Evolutionary conservation across 2,888 invertebrate genomes (phyloP), one percentile per base, ranked within the genome.

Genomic region (Andrena hattorfiana): DNA sequence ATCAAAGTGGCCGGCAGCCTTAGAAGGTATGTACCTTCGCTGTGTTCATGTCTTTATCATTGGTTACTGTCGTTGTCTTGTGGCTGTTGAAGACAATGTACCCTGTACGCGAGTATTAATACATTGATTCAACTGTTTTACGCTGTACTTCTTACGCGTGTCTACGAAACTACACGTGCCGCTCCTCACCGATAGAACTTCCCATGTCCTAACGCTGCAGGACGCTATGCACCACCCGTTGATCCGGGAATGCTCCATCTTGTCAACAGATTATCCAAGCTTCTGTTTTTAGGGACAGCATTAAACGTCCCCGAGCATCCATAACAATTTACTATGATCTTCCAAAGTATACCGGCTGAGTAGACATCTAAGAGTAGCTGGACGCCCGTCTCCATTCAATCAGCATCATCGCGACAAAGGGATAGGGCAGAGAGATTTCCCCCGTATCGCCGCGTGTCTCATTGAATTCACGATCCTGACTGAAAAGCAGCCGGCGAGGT

Each of bases 1-100:
- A 85, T 88, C 90, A 90, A 90, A 90, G 89, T 87, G 82, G 74
- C 56, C 26, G 60, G 20, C 20, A 10, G 26, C 32, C 56, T 69
- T 32, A 56, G 10, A 23, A 13, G 26, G 32, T 62, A 20, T 20
- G 69, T 56, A 28, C 35, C 2, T n/a, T 13, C 26, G 2, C 23
- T 42, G 16, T 16, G 59, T 28, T 28, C 20, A 1, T 10, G 30
- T 68, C 68, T 68, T 68, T 68, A 68, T 68, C 68, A 68, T 54
- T 54, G 51, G 54, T 68, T 68, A 68, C 68, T 32, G 68, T 7
- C 51, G 54, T 54, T 68, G 68, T 23, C 23, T 28, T 28, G 13
- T 2, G 59, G 59, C 59, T 68, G 23, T 26, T 20, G 13, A 20
- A 67, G 23, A 16, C 13, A 4, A 16, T 28, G 2, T 7, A 60